Evolutionary conservation across 2,888 invertebrate genomes (phyloP).

Genomic region (Laothoe populi): DNA sequence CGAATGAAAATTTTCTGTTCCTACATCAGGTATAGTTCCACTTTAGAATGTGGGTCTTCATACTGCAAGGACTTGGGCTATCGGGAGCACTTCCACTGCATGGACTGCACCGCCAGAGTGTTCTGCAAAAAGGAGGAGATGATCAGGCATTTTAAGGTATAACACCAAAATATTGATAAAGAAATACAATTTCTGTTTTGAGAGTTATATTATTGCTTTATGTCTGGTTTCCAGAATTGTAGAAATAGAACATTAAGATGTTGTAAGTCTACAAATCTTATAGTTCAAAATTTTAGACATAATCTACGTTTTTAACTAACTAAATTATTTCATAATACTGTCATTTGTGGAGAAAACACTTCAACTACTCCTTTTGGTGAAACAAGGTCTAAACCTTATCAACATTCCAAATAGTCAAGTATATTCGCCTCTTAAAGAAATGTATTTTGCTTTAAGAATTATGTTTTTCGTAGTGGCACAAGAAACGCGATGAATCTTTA

Average conservation of each 20-base stretch:
- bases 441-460: slow-evolving; percentile 18
- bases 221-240: too few relatives aligned
- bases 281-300: too few relatives aligned
- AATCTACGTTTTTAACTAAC: too few relatives aligned
- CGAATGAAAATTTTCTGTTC: background rate
- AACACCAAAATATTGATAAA: background rate
- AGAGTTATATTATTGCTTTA: background rate
- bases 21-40: slow-evolving; percentile 88
- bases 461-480: slow-evolving; percentile 97
- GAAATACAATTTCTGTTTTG: background rate
- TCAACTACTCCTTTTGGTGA: too few relatives aligned
- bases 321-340: too few relatives aligned
- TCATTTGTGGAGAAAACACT: too few relatives aligned
- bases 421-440: background rate
- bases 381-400: too few relatives aligned
- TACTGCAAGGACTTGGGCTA: slow-evolving; percentile 96
- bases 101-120: slow-evolving; percentile 90
- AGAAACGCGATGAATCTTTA: slow-evolving; percentile 98
- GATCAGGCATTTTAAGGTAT: slow-evolving; percentile 96
- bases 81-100: slow-evolving; percentile 97
- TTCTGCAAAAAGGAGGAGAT: slow-evolving; percentile 99
- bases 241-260: too few relatives aligned
- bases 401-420: too few relatives aligned
- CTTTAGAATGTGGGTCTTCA: slow-evolving; percentile 92
- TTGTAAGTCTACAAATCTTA: too few relatives aligned